Evolutionary conservation across 2,797 vertebrate genomes (phyloP).

Genomic region (Acanthurus tractus): DNA sequence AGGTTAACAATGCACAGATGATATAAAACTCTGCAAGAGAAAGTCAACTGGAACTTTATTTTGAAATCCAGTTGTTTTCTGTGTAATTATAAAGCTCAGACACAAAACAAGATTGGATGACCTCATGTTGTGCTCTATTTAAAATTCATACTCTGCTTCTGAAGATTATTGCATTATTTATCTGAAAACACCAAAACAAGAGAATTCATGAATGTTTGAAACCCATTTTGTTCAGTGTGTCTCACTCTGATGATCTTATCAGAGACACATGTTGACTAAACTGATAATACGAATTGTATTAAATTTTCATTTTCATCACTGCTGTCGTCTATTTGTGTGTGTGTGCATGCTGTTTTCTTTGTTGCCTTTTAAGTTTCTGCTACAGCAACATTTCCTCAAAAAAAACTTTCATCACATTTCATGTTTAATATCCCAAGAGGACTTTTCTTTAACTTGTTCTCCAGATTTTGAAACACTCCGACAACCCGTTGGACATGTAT

Average conservation of each 20-base stretch:
- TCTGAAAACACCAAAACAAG: not conserved
- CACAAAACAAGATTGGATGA: not conserved
- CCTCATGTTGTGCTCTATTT: not conserved
- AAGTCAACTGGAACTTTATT: not conserved
- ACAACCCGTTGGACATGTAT: too few species aligned
- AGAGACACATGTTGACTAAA: not conserved
- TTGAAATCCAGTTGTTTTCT: not conserved
- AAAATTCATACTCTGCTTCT: not conserved
- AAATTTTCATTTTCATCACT: not conserved
- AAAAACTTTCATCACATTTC: conserved; percentile 3
- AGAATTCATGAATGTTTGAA: not conserved
- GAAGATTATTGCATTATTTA: not conserved
- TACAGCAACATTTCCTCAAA: not conserved
- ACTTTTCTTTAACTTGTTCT: not conserved
- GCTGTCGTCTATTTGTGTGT: not conserved
- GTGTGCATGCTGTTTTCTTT: not conserved
- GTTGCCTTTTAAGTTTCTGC: conserved; percentile 6
- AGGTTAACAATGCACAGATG: not conserved
- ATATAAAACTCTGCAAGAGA: too few species aligned
- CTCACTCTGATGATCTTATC: not conserved
- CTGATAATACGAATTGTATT: not conserved
- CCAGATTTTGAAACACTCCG: too few species aligned
- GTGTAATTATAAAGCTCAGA: not conserved
- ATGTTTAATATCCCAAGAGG: not conserved
- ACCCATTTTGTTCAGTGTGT: not conserved